phyloP scores from a whole-genome alignment of 2,888 invertebrate species.

The Zonitis immaculata region DNA sequence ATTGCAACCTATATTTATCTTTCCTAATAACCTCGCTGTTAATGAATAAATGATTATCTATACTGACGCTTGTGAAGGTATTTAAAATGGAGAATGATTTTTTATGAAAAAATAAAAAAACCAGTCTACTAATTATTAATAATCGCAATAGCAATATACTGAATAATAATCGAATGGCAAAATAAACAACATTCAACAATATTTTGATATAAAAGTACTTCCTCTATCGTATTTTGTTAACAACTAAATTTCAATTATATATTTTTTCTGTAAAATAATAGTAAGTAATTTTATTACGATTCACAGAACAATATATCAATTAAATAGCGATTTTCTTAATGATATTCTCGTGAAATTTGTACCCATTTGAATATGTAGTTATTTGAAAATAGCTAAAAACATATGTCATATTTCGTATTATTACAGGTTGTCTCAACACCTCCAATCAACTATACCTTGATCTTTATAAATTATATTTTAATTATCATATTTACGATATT shows the following conservation, averaged over 20 bases:
- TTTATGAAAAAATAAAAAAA: background rate
- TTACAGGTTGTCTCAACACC: too few species aligned
- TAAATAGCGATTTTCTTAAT: background rate
- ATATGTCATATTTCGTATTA: too few species aligned
- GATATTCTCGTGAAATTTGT: background rate
- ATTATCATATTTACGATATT: too few species aligned
- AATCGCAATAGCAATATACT: background rate
- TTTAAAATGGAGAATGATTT: background rate
- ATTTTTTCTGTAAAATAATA: too few species aligned
- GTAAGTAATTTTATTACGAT: too few species aligned
- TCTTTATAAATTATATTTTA: too few species aligned
- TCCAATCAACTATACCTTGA: too few species aligned
- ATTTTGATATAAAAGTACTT: too few species aligned
- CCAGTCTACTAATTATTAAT: background rate
- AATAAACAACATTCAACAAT: background rate
- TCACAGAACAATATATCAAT: background rate
- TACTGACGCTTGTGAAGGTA: constrained; percentile 3
- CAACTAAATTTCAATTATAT: too few species aligned
- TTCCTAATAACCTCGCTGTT: background rate
- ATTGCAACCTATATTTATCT: constrained; percentile 1
- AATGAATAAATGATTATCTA: constrained; percentile 3
- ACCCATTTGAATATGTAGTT: background rate
- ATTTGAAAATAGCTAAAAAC: too few species aligned
- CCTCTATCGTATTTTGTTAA: background rate
- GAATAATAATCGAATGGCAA: background rate